These are phyloP conservation scores for Thunnus albacares DNA, from an alignment of 2,797 vertebrate genomes.

Conservation along the genomic window DNA sequence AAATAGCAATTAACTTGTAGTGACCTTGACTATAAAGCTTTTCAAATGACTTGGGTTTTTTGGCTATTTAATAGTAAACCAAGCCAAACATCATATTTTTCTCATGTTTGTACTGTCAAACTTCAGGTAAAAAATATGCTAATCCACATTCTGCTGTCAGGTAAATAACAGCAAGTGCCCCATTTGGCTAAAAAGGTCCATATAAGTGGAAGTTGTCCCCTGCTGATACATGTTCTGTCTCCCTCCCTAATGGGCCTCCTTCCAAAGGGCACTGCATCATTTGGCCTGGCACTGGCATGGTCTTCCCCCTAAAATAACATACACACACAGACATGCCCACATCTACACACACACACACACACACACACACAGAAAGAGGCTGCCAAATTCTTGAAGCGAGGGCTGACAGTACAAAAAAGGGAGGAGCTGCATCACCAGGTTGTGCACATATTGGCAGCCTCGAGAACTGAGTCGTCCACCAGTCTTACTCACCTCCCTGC, in stretches of 20 bases:
- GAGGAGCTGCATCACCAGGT: slow-evolving; percentile 42
- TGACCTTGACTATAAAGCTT: neutral
- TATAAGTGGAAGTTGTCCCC: slow-evolving; percentile 53
- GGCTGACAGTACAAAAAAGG: slow-evolving; percentile 48
- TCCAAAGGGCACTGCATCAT: slow-evolving; percentile 48
- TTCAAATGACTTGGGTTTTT: neutral
- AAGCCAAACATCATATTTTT: neutral
- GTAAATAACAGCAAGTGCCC: slow-evolving; percentile 31
- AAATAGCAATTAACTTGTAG: neutral
- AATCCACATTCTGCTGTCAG: slow-evolving; percentile 4
- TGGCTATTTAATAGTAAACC: neutral
- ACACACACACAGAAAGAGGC: slow-evolving; percentile 2
- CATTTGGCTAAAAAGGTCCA: slow-evolving; percentile 38
- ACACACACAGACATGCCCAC: slow-evolving; percentile 9
- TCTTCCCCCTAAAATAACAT: slow-evolving; percentile 25
- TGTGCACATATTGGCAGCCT: slow-evolving; percentile 51
- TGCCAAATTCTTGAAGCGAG: slow-evolving; percentile 46
- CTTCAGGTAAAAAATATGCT: neutral
- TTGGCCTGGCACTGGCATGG: slow-evolving; percentile 38
- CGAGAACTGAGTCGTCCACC: slow-evolving; percentile 33
- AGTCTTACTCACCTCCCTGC: slow-evolving; percentile 24
- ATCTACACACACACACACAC: neutral
- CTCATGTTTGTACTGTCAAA: neutral
- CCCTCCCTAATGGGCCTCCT: slow-evolving; percentile 15
- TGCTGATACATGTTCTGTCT: slow-evolving; percentile 48